Evolutionary conservation across 2,888 invertebrate species (phyloP).

Genomic region (Hybos culiciformis): DNA sequence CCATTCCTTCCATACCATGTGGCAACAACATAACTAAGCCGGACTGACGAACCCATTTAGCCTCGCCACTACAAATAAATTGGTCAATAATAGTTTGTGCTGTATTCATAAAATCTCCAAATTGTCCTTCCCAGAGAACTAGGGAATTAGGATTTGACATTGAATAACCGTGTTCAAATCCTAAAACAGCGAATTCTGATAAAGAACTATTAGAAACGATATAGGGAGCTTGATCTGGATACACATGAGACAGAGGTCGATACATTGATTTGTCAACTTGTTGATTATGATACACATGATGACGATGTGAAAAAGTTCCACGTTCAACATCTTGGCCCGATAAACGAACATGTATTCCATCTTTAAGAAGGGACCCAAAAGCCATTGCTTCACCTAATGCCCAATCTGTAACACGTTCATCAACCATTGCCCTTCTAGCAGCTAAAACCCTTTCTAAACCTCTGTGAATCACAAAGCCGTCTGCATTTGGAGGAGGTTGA

Average conservation of each 20-base stretch:
- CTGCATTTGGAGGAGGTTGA: conserved; percentile 40
- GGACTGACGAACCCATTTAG: conserved; percentile 91
- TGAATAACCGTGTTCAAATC: conserved; percentile 91
- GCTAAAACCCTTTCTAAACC: conserved; percentile 71
- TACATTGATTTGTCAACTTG: conserved; percentile 74
- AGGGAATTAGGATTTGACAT: conserved; percentile 92
- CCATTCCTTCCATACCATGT: no score
- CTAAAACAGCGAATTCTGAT: conserved; percentile 67
- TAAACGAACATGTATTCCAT: conserved; percentile 84
- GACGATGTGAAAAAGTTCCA: conserved; percentile 82
- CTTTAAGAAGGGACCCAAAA: conserved; percentile 85
- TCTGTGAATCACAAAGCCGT: conserved; percentile 44
- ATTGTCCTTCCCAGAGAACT: conserved; percentile 94
- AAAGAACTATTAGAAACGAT: conserved; percentile 93
- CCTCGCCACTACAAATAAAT: conserved; percentile 76
- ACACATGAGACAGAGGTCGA: conserved; percentile 73
- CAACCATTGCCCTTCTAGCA: conserved; percentile 78
- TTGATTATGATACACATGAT: conserved; percentile 93
- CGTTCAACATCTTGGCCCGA: conserved; percentile 90
- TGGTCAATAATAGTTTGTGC: conserved; percentile 91
- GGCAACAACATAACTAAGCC: conserved; percentile 84
- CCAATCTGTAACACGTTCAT: conserved; percentile 80
- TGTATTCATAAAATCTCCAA: conserved; percentile 93
- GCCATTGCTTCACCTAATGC: conserved; percentile 92
- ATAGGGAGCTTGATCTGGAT: conserved; percentile 88